These are phyloP conservation scores for Petaurus breviceps DNA, from an alignment of 2,113 vertebrate genomes.

Conservation along the genomic window DNA sequence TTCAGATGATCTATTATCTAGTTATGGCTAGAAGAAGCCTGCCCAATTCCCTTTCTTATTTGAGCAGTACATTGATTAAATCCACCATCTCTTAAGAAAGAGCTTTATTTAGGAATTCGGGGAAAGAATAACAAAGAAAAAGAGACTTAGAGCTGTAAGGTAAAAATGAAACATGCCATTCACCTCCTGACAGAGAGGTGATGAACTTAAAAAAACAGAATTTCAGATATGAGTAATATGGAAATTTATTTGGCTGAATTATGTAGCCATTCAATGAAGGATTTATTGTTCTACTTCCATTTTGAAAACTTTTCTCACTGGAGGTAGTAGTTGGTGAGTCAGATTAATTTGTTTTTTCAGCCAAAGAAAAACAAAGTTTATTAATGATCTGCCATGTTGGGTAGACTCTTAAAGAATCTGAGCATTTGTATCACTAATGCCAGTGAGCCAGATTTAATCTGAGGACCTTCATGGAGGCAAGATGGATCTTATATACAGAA, in stretches of 20 bases:
- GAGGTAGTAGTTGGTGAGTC: background rate
- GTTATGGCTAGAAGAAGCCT: background rate
- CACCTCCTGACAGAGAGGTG: background rate
- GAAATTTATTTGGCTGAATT: background rate
- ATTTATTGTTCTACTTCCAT: background rate
- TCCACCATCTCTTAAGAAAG: background rate
- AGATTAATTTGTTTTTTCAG: background rate
- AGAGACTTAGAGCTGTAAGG: background rate
- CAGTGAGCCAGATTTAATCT: too few species aligned
- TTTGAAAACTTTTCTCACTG: too few species aligned
- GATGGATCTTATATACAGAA: too few species aligned
- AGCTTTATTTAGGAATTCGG: background rate
- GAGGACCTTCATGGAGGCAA: too few species aligned
- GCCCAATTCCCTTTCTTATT: background rate
- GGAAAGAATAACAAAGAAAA: background rate
- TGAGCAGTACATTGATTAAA: background rate
- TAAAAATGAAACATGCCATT: background rate
- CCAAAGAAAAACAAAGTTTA: too few species aligned
- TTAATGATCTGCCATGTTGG: too few species aligned
- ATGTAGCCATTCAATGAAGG: background rate
- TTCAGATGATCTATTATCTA: background rate
- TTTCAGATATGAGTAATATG: background rate
- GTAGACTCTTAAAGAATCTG: too few species aligned
- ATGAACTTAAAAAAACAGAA: background rate
- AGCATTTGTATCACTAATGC: too few species aligned